Evolutionary conservation across 2,113 vertebrate species (phyloP), one percentile per base, ranked within the genome.

Genomic region (Tylochromis polylepis): DNA sequence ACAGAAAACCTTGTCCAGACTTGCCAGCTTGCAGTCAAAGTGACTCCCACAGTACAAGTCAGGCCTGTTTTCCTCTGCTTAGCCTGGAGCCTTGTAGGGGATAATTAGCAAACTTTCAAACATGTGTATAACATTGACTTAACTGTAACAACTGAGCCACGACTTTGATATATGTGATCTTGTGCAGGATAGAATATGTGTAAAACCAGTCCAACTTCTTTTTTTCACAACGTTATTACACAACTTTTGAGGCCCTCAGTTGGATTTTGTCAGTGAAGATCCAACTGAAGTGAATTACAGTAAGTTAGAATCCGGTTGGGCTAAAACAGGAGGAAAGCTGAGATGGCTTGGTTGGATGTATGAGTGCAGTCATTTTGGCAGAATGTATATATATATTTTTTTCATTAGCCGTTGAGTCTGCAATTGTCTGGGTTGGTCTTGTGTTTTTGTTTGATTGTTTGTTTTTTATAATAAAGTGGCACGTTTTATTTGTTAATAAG

Each of bases 61-160:
- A 56, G 92, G 81, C 94, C 92, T 96, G 94, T 95, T 96, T 96
- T 93, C 87, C 20, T 92, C 14, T 3, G 79, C 84, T 31, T 92
- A 24, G 92, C 93, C 93, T 51, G 36, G 83, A 90, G 91, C 88
- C 22, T 58, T 83, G 81, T 34, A 51, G 49, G 80, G 88, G 81
- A 91, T 93, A 78, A 95, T 95, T 89, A 94, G 51, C 55, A 8
- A 88, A 91, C 84, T 92, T 90, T 94, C 65, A 88, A 49, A 80
- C 82, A 43, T 82, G 87, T 90, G 59, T 91, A 55, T 75, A 80
- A 88, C 89, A 79, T 62, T 85, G 65, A 84, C 88, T 91, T 89
- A 91, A 94, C 81, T 89, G 93, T 92, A 93, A 82, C 93, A 95
- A 92, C 94, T 93, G 94, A 93, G 91, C 80, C 90, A 82, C 84